A percentile compares a stretch with the other conserved stretches of the same genome.
Evolutionary conservation across 2,113 vertebrate species (phyloP).

Genomic region (Thalassoma bifasciatum): DNA sequence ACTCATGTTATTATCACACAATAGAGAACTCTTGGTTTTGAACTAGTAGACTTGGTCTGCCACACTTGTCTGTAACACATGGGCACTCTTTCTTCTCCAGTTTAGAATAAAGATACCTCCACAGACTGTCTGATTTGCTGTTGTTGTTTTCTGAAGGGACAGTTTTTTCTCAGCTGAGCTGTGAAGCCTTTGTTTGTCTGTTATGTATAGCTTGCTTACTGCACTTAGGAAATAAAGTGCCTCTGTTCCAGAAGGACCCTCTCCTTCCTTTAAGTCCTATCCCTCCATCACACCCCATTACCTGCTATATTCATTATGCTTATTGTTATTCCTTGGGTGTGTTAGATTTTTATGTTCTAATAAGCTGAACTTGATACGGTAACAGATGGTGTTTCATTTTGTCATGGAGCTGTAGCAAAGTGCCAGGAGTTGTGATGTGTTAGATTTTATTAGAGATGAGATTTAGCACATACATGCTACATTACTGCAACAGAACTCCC

Average conservation of each 20-base stretch:
- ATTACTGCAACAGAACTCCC: conserved; percentile 96
- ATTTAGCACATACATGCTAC: conserved; percentile 98
- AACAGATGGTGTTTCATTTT: conserved; percentile 97
- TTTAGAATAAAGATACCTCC: neutral
- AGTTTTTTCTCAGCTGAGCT: neutral
- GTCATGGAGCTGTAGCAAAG: conserved; percentile 88
- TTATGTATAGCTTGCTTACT: conserved; percentile 24
- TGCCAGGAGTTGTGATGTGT: conserved; percentile 96
- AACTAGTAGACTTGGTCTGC: neutral
- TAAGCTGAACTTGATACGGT: conserved; percentile 90
- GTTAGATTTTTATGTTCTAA: conserved; percentile 90
- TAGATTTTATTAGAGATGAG: conserved; percentile 99
- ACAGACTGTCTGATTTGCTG: neutral
- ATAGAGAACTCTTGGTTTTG: neutral
- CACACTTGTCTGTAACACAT: neutral
- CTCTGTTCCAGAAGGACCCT: conserved; percentile 44
- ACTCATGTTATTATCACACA: neutral
- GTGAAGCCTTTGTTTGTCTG: conserved; percentile 28
- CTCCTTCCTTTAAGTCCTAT: conserved; percentile 43
- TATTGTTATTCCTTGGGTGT: conserved; percentile 66
- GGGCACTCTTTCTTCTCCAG: neutral
- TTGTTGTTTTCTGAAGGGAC: neutral
- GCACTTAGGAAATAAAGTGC: conserved; percentile 43
- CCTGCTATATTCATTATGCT: conserved; percentile 71
- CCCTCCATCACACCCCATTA: conserved; percentile 70